Evolutionary conservation across 1,140 invertebrate species (phyloP), one percentile per base, ranked within the genome.

Genomic region (Colletes gigas): DNA sequence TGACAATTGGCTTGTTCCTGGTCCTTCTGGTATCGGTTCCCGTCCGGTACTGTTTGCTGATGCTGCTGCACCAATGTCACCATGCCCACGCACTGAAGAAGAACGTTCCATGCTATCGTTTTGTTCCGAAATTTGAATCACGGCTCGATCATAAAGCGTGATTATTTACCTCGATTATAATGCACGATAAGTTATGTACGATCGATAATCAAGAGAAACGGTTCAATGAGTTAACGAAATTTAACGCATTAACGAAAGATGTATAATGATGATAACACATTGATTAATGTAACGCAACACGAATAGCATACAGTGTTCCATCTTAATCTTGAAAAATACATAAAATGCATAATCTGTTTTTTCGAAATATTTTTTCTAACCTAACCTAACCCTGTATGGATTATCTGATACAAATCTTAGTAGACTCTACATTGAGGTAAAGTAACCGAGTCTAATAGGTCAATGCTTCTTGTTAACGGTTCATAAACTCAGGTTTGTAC

Each of bases 51-150:
- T 8, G 69, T 44, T 44, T 83, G 78, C 21, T 77, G 78, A 41
- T 81, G 78, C 17, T 88, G 78, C 19, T 88, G 85, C 50, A 81
- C 78, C 84, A 85, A 52, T 75, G 85, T 87, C 74, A 88, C 86
- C 87, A 88, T 88, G 12, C 86, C 82, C 57, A 59, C 50, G 39
- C 59, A 41, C 84, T 86, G 19, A 54, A 47, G 1, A 50, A 83
- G 7, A 52, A 44, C 15, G 39, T 12, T 47, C 50, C 3, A 50
- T 21, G 39, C 44, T 66, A 47, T 8, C 7, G 44, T n/a, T n/a
- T 1, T n/a, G n/a, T 19, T 14, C 14, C 9, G 41, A 62, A 30
- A 50, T n/a, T n/a, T n/a, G 12, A 12, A 50, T 14, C 10, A 8
- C 14, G 9, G n/a, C 9, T 47, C 30, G 6, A 21, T 8, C 57